These are phyloP conservation scores for Leucophora obtusa DNA, from an alignment of 2,888 invertebrate species.

Conservation along the genomic window DNA sequence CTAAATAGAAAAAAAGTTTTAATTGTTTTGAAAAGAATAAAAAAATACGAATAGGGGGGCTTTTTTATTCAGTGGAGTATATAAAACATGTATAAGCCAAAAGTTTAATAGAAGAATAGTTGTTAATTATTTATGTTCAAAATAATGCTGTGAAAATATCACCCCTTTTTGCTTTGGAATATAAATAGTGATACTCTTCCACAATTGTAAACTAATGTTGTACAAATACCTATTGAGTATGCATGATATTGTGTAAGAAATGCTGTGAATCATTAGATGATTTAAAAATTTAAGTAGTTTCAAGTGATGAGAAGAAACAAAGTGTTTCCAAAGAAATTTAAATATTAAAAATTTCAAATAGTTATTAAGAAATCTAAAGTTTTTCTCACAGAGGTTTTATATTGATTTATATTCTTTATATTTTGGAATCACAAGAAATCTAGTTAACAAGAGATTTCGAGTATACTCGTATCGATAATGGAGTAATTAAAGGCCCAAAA, in stretches of 20 bases:
- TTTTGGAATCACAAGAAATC: no score
- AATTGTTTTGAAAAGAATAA: background rate
- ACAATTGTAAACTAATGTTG: background rate
- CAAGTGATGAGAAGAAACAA: background rate
- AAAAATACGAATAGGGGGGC: background rate
- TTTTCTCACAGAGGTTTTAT: no score
- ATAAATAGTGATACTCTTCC: background rate
- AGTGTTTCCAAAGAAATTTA: no score
- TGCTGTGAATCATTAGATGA: background rate
- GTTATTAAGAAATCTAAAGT: no score
- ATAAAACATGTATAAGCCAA: background rate
- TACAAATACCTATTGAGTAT: conserved; percentile 1
- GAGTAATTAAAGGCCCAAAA: no score
- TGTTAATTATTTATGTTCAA: background rate
- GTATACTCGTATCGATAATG: no score
- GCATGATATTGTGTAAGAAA: background rate
- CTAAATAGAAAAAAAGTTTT: conserved; percentile 1
- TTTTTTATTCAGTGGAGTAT: background rate
- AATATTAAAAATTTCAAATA: no score
- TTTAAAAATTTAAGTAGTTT: conserved; percentile 9
- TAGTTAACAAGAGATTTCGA: no score
- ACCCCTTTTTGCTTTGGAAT: background rate
- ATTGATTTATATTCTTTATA: no score
- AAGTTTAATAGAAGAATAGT: background rate
- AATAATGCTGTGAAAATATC: conserved; percentile 20